Base-by-base conservation (phyloP, 2,113 vertebrate species). In the Rhinoderma darwinii region DNA sequence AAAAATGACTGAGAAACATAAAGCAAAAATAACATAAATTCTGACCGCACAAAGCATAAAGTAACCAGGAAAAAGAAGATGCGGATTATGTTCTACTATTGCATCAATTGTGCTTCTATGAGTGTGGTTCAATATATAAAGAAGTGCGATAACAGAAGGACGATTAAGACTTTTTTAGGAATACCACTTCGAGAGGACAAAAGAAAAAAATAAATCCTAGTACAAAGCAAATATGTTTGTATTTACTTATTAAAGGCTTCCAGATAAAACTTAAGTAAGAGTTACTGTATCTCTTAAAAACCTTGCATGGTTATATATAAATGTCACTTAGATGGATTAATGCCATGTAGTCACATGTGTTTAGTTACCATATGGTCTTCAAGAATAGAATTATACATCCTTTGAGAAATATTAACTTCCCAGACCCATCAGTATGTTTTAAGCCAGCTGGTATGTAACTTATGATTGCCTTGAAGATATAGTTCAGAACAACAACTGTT, bases 221-320 rank as follows among this genome's bases (percentile, higher is more conserved):
- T 9, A 72, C 17, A 44, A 41, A 85, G 50, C 10, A 78, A 51
- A 85, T 44, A 77, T 32, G 27, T 87, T 82, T 75, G 51, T 27
- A 87, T 75, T 25, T 66, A 73, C 54, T 75, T 50, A 74, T 44
- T 72, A 20, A n/a, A 74, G 70, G 11, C 27, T 32, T 82, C 44
- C 20, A 47, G 5, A 37, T 43, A 30, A 50, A 61, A 18, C 5
- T 78, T 88, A 89, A 91, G 88, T 77, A 25, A 84, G 63, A 86
- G 87, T 89, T 90, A 72, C 35, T 41, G 18, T 39, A 88, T 87
- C 82, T 89, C 88, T 88, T 88, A 87, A 89, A 85, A 86, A 15
- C 41, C 83, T 83, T 14, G 30, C 75, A 43, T 0, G 6, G 76
- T 89, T 89, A 32, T 68, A 22, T 61, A 75, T 90, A 76, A 89